Conservation (phyloP, 2,113 vertebrate genomes). For the Erythrolamprus reginae region DNA sequence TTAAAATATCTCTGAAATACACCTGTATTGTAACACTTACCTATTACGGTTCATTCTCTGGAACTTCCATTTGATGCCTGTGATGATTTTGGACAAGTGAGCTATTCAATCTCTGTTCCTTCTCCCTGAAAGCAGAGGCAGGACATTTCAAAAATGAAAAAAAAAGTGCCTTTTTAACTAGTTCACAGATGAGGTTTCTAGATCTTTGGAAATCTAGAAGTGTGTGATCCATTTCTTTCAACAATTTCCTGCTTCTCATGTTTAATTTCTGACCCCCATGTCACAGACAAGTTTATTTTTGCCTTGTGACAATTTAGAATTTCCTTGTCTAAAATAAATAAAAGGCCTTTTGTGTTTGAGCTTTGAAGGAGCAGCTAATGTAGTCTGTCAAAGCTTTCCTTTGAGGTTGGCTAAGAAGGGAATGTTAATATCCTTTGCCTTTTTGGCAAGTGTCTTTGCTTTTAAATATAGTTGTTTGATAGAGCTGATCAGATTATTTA, state of each 20-base stretch:
- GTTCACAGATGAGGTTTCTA: background rate
- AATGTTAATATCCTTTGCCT: slow-evolving; percentile 16
- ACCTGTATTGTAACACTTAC: background rate
- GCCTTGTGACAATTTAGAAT: slow-evolving; percentile 16
- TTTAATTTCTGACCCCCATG: slow-evolving; percentile 20
- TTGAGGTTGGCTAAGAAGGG: slow-evolving; percentile 11
- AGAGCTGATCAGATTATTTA: slow-evolving; percentile 12
- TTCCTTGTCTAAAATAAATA: slow-evolving; percentile 18
- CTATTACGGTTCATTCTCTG: background rate
- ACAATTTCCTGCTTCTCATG: slow-evolving; percentile 21
- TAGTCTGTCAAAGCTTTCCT: slow-evolving; percentile 19
- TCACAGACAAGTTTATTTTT: slow-evolving; percentile 22
- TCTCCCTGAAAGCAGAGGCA: background rate
- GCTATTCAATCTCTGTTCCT: background rate
- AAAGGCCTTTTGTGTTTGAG: slow-evolving; percentile 14
- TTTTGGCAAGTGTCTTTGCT: slow-evolving; percentile 15
- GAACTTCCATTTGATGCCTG: background rate
- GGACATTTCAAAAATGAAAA: background rate
- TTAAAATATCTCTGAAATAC: background rate
- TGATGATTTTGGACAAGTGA: background rate
- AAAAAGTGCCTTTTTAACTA: no score
- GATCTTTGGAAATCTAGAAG: slow-evolving; percentile 5
- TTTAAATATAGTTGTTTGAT: slow-evolving; percentile 17
- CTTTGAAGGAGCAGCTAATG: slow-evolving; percentile 14
- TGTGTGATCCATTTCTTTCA: slow-evolving; percentile 16